Evolutionary conservation across 1,140 invertebrate genomes (phyloP).

Genomic region (Pogonomyrmex barbatus): DNA sequence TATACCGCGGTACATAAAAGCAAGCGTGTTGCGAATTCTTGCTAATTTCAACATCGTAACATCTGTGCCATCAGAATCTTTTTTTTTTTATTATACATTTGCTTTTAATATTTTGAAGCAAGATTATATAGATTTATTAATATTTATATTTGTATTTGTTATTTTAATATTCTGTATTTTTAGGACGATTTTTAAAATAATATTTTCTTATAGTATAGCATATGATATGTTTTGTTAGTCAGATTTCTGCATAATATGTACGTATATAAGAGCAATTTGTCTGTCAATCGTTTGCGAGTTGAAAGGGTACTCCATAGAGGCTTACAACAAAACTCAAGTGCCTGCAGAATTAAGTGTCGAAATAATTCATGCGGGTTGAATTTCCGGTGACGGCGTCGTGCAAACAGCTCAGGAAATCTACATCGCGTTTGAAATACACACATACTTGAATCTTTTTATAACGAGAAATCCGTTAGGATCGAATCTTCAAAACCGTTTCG

Average conservation of each 20-base stretch:
- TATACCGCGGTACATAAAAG: neutral
- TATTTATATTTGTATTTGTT: neutral
- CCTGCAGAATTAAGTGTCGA: conserved; percentile 35
- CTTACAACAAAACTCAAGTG: conserved; percentile 23
- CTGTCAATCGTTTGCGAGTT: conserved; percentile 30
- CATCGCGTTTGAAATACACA: neutral
- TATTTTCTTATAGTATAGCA: neutral
- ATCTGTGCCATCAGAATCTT: neutral
- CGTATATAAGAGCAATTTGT: neutral
- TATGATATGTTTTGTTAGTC: neutral
- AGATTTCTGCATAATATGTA: neutral
- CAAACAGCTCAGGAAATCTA: conserved; percentile 13
- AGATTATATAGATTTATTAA: no score
- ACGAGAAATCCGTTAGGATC: neutral
- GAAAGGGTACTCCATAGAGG: conserved; percentile 1
- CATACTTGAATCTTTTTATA: conserved; percentile 16
- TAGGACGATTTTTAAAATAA: neutral
- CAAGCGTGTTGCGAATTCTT: neutral
- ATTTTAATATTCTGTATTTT: neutral
- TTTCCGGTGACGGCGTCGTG: conserved; percentile 20
- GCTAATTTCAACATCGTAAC: neutral
- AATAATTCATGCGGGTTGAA: conserved; percentile 53
- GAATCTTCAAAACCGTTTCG: neutral
- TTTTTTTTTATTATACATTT: neutral
- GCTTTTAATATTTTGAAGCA: neutral